Evolutionary conservation across 2,113 vertebrate species (phyloP), one percentile per base, ranked within the genome.

Genomic region (Dendrocopos noguchii): DNA sequence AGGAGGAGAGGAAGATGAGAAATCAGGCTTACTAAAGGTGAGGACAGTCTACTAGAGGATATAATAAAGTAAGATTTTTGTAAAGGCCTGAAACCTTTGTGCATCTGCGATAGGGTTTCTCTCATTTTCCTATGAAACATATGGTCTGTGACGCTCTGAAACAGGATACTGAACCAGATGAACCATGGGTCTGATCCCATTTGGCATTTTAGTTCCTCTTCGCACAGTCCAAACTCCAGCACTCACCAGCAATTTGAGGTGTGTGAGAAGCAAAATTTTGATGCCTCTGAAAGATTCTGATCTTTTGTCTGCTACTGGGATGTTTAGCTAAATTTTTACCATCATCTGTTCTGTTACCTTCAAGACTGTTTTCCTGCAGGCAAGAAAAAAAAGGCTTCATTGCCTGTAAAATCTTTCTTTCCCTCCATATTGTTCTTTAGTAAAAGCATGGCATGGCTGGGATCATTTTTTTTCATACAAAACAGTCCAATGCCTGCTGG

Each of bases 401-500:
- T 0, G 4, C 72, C 50, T 88, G 81, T 28, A 72, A 73, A 63
- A 80, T 11, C 46, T 88, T 75, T 14, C 28, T 80, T 92, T 84
- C 33, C 80, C 20, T 93, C 64, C n/a, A 31, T 79, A 78, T 90
- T 95, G 81, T 95, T 88, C 90, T 94, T 80, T 68, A 80, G 64
- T 56, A 93, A 90, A 95, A 95, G 28, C 18, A 12, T 70, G 68
- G 47, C 15, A 15, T 90, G 89, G 55, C 86, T 84, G 74, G 67
- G 42, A 39, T 92, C 5, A 0, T 18, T 84, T 91, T 68, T 93
- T 83, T 78, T 52, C 50, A 42, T 93, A n/a, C 44, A 85, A 90
- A 92, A 70, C 82, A 95, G 90, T 92, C 91, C 90, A 78, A 87
- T 92, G 94, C 83, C 66, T 95, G 89, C 90, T 96, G 70, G 84